These are phyloP conservation scores for Brenthis ino DNA, from an alignment of 2,888 invertebrate genomes.

Conservation along the genomic window DNA sequence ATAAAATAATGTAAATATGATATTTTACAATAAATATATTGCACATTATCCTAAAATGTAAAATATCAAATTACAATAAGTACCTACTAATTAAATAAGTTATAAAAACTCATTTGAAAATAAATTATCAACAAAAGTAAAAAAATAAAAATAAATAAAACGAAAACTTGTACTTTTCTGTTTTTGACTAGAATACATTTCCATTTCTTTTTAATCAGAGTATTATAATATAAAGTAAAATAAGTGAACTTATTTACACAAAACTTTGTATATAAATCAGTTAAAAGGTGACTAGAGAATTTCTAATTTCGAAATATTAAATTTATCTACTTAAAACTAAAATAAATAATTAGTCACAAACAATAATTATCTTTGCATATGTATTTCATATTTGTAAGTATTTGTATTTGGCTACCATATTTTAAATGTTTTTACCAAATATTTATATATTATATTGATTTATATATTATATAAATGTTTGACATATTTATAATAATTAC, in stretches of 20 bases:
- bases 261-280: conserved; percentile 17
- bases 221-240: no score
- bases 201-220: not conserved
- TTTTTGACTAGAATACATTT: conserved; percentile 8
- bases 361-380: conserved; percentile 7
- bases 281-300: conserved; percentile 29
- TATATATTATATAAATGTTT: no score
- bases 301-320: conserved; percentile 22
- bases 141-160: conserved; percentile 37
- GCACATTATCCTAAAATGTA: conserved; percentile 57
- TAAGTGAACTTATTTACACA: conserved; percentile 16
- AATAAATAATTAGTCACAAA: conserved; percentile 8
- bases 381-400: not conserved
- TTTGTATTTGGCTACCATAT: not conserved
- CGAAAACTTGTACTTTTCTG: conserved; percentile 21
- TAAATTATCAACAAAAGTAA: conserved; percentile 46
- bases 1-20: conserved; percentile 53
- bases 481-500: no score
- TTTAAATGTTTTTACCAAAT: not conserved
- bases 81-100: conserved; percentile 33
- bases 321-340: conserved; percentile 37
- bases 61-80: conserved; percentile 43
- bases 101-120: conserved; percentile 37
- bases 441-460: no score
- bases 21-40: conserved; percentile 63